phyloP scores from a whole-genome alignment of 2,797 vertebrate genomes.

The Liparis tanakae region DNA sequence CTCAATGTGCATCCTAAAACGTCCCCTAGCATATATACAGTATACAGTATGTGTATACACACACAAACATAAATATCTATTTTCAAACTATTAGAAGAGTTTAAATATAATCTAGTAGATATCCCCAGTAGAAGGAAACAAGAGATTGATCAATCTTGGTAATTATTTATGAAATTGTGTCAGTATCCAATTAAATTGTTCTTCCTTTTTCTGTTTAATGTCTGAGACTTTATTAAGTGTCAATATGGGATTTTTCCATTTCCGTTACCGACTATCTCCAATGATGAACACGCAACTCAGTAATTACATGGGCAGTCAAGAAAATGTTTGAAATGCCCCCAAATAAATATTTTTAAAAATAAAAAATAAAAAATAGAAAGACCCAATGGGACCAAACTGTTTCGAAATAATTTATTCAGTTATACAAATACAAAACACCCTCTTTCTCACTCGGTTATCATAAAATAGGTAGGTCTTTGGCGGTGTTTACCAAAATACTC shows the following conservation, averaged over 20 bases:
- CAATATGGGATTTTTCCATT: no score
- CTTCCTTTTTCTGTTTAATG: no score
- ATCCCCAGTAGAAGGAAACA: not conserved
- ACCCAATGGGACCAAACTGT: constrained; percentile 18
- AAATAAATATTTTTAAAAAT: not conserved
- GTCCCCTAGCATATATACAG: no score
- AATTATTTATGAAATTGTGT: not conserved
- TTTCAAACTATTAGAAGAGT: not conserved
- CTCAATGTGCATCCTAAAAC: no score
- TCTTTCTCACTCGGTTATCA: constrained; percentile 63
- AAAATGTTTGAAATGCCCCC: not conserved
- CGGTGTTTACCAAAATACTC: constrained; percentile 36
- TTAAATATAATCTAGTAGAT: not conserved
- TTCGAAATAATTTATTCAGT: constrained; percentile 83
- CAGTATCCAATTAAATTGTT: no score
- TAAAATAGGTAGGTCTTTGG: constrained; percentile 72
- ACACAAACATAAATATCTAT: no score
- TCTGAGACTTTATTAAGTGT: no score
- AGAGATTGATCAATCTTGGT: not conserved
- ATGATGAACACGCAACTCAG: constrained; percentile 16
- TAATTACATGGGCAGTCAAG: not conserved
- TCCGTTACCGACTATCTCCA: not conserved
- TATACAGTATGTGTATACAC: no score
- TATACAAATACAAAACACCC: constrained; percentile 81
- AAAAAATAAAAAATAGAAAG: constrained; percentile 7